Percentiles rank a stretch among this genome's conserved stretches.
Conservation (phyloP, 2,113 vertebrate genomes). For the Megaceryle torquata region DNA sequence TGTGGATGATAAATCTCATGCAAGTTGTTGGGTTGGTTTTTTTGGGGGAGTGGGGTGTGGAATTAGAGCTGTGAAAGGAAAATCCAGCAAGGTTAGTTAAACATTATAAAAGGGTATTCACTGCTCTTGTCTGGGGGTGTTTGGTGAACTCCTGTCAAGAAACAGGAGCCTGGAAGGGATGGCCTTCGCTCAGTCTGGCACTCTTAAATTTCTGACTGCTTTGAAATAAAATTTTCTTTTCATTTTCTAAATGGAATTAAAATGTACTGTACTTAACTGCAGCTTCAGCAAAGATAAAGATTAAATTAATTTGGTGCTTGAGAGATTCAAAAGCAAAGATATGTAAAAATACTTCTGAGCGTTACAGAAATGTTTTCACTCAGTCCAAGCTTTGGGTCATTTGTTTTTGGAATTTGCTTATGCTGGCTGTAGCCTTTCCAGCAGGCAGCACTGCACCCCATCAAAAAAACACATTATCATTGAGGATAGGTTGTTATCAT, state of each 20-base stretch:
- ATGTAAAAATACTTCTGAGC: neutral
- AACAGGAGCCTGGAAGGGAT: neutral
- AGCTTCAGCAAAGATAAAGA: neutral
- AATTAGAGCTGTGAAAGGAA: neutral
- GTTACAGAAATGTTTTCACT: neutral
- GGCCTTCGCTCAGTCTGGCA: neutral
- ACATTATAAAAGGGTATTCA: neutral
- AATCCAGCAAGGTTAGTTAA: neutral
- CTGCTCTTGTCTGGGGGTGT: neutral
- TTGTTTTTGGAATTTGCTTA: neutral
- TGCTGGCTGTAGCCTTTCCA: neutral
- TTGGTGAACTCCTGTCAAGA: neutral
- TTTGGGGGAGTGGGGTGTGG: neutral
- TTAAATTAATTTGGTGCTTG: neutral
- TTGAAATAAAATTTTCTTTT: neutral
- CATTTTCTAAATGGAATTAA: neutral
- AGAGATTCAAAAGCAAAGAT: neutral
- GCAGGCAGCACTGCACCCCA: neutral
- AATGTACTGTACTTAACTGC: neutral
- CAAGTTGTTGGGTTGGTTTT: neutral
- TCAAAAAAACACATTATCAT: neutral
- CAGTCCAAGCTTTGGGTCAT: neutral
- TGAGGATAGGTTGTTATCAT: neutral
- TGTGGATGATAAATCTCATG: neutral
- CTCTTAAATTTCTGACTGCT: neutral